phyloP scores from a whole-genome alignment of 2,797 vertebrate genomes.

The Yasuhikotakia modesta region DNA sequence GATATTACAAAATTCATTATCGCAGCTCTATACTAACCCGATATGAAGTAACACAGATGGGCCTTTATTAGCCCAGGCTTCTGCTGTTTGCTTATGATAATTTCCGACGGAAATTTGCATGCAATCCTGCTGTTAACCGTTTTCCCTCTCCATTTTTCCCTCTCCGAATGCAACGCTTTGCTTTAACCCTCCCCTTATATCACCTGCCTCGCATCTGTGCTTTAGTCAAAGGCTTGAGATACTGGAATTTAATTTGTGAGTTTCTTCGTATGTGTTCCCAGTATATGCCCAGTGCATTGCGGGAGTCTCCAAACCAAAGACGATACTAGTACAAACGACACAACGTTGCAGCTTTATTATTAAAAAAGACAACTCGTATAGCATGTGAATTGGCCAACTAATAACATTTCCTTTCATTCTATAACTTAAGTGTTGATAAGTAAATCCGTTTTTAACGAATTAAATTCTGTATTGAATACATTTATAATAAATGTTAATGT shows the following conservation, averaged over 20 bases:
- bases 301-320: too few species aligned
- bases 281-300: too few species aligned
- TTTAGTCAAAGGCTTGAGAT: constrained; percentile 33
- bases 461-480: not conserved
- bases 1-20: constrained; percentile 99
- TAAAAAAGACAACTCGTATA: too few species aligned
- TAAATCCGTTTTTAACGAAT: not conserved
- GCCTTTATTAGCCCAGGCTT: constrained; percentile 99
- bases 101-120: constrained; percentile 93
- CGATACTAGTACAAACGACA: not conserved
- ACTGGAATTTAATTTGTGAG: constrained; percentile 8
- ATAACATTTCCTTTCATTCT: not conserved
- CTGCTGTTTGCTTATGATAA: constrained; percentile 99
- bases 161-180: constrained; percentile 50
- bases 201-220: constrained; percentile 48
- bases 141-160: constrained; percentile 49
- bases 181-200: constrained; percentile 42
- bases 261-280: not conserved
- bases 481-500: not conserved
- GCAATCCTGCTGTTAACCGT: constrained; percentile 93
- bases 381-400: not conserved
- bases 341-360: not conserved
- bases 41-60: constrained; percentile 99
- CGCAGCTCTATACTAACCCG: constrained; percentile 94
- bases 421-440: not conserved